Base-by-base conservation (phyloP, 1,140 invertebrate species). In the Galendromus occidentalis region DNA sequence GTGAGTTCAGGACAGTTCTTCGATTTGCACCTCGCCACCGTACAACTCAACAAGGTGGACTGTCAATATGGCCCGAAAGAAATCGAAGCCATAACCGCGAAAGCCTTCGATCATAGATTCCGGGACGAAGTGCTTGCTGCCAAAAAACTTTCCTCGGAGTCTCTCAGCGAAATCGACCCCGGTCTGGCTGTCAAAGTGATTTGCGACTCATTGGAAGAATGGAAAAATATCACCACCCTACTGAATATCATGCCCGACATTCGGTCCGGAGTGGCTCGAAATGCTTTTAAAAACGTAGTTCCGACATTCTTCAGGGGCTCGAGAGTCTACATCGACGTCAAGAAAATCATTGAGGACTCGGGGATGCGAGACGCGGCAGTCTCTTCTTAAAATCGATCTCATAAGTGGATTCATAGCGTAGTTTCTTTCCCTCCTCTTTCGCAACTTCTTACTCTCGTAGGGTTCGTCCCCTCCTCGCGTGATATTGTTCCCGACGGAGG, bases 1-100 rank as follows among this genome's bases (percentile, higher is more conserved):
- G 85, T 86, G 67, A 86, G 84, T 59, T 17, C 2, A 14, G 51
- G 51, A 17, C 51, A 59, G 25, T 59, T 18, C 9, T 59, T 59
- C 33, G 51, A 59, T 25, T 14, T 20, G 14, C 51, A 59, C 25
- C 51, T 59, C 2, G 51, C 51, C 51, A 59, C n/a, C n/a, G 33
- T 59, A 14, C 14, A 20, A 9, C 51, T 59, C 14, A 59, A 59
- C 22, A 14, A 14, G 14, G 9, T 20, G 33, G 1, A 18, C 4
- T 59, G 51, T 22, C n/a, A 9, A 14, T 59, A 59, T 33, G 33
- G 25, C 25, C 1, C 51, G 22, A 59, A 1, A 2, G 25, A 25
- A 14, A 9, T 59, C 1, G 22, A 14, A 59, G 33, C 33, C 33
- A 39, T 39, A 9, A 39, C 33, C 9, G 33, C 33, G 9, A 39